Evolutionary conservation across 92 coral and sea anemone species (phyloP), one percentile per base, ranked within the genome.

Genomic region (Bergia sp.): DNA sequence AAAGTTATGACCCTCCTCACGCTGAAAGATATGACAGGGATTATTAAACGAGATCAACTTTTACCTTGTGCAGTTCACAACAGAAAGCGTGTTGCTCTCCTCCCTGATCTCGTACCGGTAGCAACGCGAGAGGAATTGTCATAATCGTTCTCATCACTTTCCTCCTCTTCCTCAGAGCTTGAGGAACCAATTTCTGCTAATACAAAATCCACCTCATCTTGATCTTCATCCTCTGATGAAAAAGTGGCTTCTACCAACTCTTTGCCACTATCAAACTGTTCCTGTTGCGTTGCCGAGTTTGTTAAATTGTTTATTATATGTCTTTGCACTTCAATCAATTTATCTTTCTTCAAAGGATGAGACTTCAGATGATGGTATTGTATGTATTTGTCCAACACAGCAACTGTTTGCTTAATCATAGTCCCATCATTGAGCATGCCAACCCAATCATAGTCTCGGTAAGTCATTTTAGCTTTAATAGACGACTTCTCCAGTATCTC

Each of bases 11-110:
- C 85, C 77, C 85, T 44, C 85, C 85, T 64, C 85, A 79, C 43
- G 85, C 90, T 65, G 85, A 88, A 79, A 88, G 42, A 88, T 41
- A 66, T 65, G 85, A 88, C 64, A 88, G 85, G 85, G 21, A 88
- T 78, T 88, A 79, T 78, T 86, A 50, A 76, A 86, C 21, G 75
- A 67, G 87, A 67, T 84, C 87, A 84, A 16, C 47, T 65, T 65
- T 84, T 64, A 64, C 77, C 41, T 65, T 65, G 53, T 47, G 53
- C 53, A 4, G 9, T 89, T 89, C 81, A 74, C 36, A 88, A 91
- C 90, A 91, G 91, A 93, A 90, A 88, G 90, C 92, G 88, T 73
- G 90, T 91, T 37, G 90, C 89, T 82, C 91, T 79, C 79, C 85
- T 86, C 72, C 90, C 90, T 85, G 90, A 86, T 86, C 90, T 80